Evolutionary conservation across 92 coral and sea anemone genomes (phyloP), one percentile per base, ranked within the genome.

Genomic region (Palythoa caribaeorum): DNA sequence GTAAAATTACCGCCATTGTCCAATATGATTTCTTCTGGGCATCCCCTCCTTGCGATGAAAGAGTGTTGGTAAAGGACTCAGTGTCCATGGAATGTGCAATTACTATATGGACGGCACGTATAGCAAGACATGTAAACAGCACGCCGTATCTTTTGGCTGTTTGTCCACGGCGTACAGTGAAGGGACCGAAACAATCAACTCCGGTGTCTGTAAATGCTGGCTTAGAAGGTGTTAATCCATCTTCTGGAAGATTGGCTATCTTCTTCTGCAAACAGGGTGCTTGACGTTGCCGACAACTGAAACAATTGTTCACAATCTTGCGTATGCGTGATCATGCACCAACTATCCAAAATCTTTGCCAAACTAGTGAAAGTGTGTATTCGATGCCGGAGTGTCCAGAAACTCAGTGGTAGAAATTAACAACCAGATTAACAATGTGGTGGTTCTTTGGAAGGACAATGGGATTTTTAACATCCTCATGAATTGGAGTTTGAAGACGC

Each of bases 341-440:
- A 16, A 76, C 47, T 19, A 76, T 76, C 80, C 62, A 44, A 36
- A 54, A 81, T 5, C 69, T 60, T 37, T 79, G 70, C 2, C 15
- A 15, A 40, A 79, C 20, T 39, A 79, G 48, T 16, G 84, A 79
- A 0, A 81, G 73, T 12, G 76, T 59, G 28, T 81, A 35, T 21
- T 81, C 74, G 10, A 81, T 55, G 0, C 86, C 86, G 9, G 74
- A 81, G 54, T 81, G 86, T n/a, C 86, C 86, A 5, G 86, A 57
- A 70, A 36, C 86, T 8, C 16, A 53, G 73, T 81, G 86, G 38
- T 36, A 81, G 53, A 62, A 57, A 28, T 35, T 20, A 37, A 55
- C 52, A 17, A 80, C 60, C 35, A 80, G 53, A 48, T 47, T 59
- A 3, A 37, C 74, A 8, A 80, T 36, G 40, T 80, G 86, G 53